These are phyloP conservation scores for Craterocephalus amniculus DNA, from an alignment of 2,797 vertebrate genomes.

Conservation along the genomic window DNA sequence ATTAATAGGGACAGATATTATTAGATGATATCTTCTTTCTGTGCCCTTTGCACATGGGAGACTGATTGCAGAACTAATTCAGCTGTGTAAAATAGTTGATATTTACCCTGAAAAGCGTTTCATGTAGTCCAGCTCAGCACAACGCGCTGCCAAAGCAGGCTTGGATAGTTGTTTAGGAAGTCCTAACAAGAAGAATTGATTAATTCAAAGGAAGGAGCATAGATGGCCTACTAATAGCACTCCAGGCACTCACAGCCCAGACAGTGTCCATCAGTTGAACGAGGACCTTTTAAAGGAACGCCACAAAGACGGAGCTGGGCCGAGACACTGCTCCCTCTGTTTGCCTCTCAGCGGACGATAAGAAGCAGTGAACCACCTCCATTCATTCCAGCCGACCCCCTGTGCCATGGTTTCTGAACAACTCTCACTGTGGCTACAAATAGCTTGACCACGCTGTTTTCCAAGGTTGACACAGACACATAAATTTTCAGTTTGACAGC, in stretches of 20 bases:
- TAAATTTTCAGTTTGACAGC: constrained; percentile 27
- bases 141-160: not conserved
- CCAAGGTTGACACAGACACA: constrained; percentile 18
- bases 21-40: too few relatives aligned
- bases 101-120: not conserved
- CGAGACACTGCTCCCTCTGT: constrained; percentile 72
- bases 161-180: constrained; percentile 14
- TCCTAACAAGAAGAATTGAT: constrained; percentile 16
- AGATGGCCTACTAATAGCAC: constrained; percentile 47
- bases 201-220: constrained; percentile 40
- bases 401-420: constrained; percentile 20
- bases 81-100: not conserved
- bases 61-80: too few relatives aligned
- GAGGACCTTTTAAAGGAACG: constrained; percentile 60
- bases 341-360: constrained; percentile 52
- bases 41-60: too few relatives aligned
- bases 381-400: constrained; percentile 43
- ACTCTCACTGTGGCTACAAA: constrained; percentile 34
- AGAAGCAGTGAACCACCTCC: constrained; percentile 49
- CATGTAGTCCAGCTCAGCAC: not conserved
- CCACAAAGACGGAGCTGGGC: constrained; percentile 45
- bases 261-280: constrained; percentile 61
- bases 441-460: constrained; percentile 34
- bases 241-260: constrained; percentile 55
- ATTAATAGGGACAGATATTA: too few relatives aligned